Conservation (phyloP, 2,113 vertebrate genomes). For the Phodopus roborovskii region DNA sequence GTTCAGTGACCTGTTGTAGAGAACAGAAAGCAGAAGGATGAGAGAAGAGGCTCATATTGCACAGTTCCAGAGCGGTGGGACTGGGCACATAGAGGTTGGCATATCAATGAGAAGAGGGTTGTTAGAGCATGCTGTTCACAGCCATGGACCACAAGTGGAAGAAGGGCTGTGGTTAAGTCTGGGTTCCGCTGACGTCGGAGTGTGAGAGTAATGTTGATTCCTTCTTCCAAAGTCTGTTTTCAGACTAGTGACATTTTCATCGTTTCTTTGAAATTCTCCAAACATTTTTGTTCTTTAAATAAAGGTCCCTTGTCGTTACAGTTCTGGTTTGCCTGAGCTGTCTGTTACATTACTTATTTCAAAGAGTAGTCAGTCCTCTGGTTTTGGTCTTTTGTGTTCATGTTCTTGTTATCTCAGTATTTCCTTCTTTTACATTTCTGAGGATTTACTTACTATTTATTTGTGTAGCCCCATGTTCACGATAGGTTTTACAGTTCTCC, state of each 20-base stretch:
- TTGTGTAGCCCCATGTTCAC: neutral
- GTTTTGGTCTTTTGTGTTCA: neutral
- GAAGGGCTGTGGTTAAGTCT: rapidly evolving
- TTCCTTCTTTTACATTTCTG: neutral
- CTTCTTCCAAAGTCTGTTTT: neutral
- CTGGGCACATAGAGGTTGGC: too few relatives aligned
- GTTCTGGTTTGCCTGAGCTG: neutral
- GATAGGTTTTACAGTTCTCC: neutral
- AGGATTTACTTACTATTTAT: neutral
- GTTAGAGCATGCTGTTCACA: too few relatives aligned
- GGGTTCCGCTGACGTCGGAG: neutral
- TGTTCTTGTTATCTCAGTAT: neutral
- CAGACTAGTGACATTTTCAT: neutral
- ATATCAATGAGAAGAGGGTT: neutral
- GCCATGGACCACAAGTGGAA: rapidly evolving
- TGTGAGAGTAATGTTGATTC: neutral
- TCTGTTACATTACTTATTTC: neutral
- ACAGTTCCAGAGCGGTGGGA: neutral
- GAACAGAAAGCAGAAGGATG: neutral
- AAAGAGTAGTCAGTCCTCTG: neutral
- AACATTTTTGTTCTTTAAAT: neutral
- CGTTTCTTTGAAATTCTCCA: neutral
- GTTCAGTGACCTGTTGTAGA: neutral
- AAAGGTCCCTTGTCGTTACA: neutral
- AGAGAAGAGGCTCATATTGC: rapidly evolving